Base-by-base conservation (phyloP, 2,888 invertebrate genomes). In the Melanophora roralis region DNA sequence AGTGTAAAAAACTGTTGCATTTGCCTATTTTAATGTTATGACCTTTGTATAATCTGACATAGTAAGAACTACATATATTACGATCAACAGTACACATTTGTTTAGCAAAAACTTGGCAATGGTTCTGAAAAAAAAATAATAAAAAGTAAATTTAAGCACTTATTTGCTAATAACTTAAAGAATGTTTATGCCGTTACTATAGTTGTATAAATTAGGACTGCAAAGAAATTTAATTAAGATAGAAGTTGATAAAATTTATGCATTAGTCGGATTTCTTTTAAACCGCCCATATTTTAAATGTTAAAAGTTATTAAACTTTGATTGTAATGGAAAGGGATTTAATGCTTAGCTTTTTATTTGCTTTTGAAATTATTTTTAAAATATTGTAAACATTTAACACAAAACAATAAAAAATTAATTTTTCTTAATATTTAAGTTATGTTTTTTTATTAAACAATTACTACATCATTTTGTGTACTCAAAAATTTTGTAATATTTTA, bases 91-190 rank as follows among this genome's bases (percentile, higher is more conserved):
- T 23, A 53, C 12, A 64, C 14, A 45, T 9, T 40, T 21, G 45
- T 43, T 34, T 1, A 57, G 34, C 49, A 34, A 62, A 62, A 62
- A 62, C 14, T 69, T 76, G 75, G 62, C 75, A 76, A 14, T 27
- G 6, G 45, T 55, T 68, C 11, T 2, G 14, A 57, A 32, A 62
- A 4, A 14, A 53, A 21, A n/a, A n/a, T n/a, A n/a, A n/a, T n/a
- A n/a, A n/a, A n/a, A 55, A 59, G 14, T 14, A 38, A 51, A 43
- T 21, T 51, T 23, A 32, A 51, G 45, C 38, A 62, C 68, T 69
- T 62, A 38, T 68, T 55, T 76, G 45, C 62, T 55, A 53, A 69
- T 69, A 75, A 75, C 53, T 60, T 23, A 53, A 12, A n/a, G 16
- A 60, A 59, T 45, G 2, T 27, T 32, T 16, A 14, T 62, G 53